Base-by-base conservation (phyloP, 2,888 invertebrate species). In the Petrophora chlorosata region DNA sequence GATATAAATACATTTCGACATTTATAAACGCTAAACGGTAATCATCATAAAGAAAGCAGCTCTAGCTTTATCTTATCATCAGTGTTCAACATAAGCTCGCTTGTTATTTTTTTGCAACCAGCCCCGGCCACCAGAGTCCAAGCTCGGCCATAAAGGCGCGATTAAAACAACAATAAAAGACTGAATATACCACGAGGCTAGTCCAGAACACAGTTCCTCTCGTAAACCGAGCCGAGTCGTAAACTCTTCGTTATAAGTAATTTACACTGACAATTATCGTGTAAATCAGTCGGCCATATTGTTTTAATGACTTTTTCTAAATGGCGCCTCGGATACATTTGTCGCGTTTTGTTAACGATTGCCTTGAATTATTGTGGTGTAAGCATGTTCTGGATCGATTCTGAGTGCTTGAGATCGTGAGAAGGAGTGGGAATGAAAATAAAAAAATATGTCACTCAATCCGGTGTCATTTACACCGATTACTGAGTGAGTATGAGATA, bases 241-340 rank as follows among this genome's bases (percentile, higher is more conserved):
- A 83, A 83, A 84, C 62, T 63, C 70, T 79, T 84, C 79, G 81
- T 84, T 82, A 82, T 70, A 41, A 41, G 46, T 74, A 71, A 81
- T 82, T 82, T 83, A 83, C 76, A 73, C 49, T 56, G 56, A 67
- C 70, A 71, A 76, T 78, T 73, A 76, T 72, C 67, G 67, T 67
- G 68, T 75, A 76, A 78, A 77, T 77, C 74, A 77, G 61, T 48
- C 40, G 53, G 36, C 56, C 54, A 59, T 59, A 41, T 62, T 62
- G 60, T 59, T 62, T 64, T 61, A 59, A 59, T 62, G 61, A 43
- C 46, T 54, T 46, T 49, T 47, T 54, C 39, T 52, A 55, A 54
- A 56, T 55, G 50, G 53, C 46, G 52, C 54, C 54, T 42, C 38
- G 28, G 43, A 52, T 38, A 46, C 52, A 52, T 45, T 58, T 58